Evolutionary conservation across 2,797 vertebrate species (phyloP), one percentile per base, ranked within the genome.

Genomic region (Phrynocephalus forsythii): DNA sequence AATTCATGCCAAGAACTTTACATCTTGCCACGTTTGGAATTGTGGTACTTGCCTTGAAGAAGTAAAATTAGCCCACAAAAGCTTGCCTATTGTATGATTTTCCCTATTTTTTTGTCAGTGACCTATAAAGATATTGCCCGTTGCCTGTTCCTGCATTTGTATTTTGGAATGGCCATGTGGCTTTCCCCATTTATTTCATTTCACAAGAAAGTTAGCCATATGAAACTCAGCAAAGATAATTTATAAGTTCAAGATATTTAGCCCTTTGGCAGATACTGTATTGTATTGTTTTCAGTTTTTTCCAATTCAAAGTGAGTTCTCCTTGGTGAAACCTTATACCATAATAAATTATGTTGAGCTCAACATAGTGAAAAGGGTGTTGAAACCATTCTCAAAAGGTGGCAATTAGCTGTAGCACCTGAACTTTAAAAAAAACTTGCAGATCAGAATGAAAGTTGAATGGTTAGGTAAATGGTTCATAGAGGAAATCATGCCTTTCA

Each of bases 401-500:
- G 20, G 48, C 28, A 15, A 56, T 69, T 22, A 75, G 69, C 44
- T 52, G 75, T 75, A 76, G 60, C 71, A 80, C n/a, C n/a, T 22
- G 11, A 84, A 68, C 6, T 56, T 13, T 11, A 10, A 24, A 66
- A 63, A 67, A 69, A 60, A 81, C 4, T n/a, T 88, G 63, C n/a
- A 75, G 60, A 68, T 83, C 69, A 66, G 33, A 69, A 73, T 69
- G 38, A 11, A 52, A 69, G 68, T 38, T 87, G 5, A 13, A 73
- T 20, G 73, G 80, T 24, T 79, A 78, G 85, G 30, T 72, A 86
- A 3, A 72, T 48, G 67, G 77, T 90, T 87, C 88, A 33, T 82
- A 44, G 84, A 82, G 38, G 72, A 82, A 90, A 87, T 80, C 79
- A 2, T 86, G 56, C 18, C 72, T 30, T 85, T 18, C 16, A 87